Evolutionary conservation across 1,140 invertebrate species (phyloP), one percentile per base, ranked within the genome.

Genomic region (Pectinophora gossypiella): DNA sequence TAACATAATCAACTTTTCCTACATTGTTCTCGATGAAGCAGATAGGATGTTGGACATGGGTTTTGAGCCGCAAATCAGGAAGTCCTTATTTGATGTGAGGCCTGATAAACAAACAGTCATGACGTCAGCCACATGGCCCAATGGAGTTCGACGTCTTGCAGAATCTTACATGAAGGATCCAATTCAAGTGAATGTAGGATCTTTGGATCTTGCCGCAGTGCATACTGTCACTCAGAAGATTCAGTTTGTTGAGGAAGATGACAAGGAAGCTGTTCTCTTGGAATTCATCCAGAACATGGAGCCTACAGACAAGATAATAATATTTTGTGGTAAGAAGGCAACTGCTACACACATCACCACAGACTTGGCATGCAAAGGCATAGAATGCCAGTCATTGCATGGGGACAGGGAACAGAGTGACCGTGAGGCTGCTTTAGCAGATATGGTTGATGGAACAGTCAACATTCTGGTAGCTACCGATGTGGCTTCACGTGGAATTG

Each of bases 401-500:
- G 96, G 96, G n/a, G 94, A 95, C 68, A 90, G 95, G 51, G 96
- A 97, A 36, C 97, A 98, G 62, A 72, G 54, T 63, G 97, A 98
- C 71, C 88, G 97, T 42, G 96, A 98, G 77, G 92, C 92, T 76
- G 95, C 96, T 6, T 85, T 98, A 6, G 90, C 91, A 22, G 95
- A 97, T 61, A 92, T 98, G 52, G 93, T 93, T 67, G 89, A 87
- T 53, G 95, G 96, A 0, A 72, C 82, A 4, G 93, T 94, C 0
- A 89, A 89, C 22, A 95, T 98, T 59, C 88, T 98, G n/a, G 91
- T 98, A 16, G 97, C 97, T 2, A 98, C 97, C n/a, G 97, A 98
- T 90, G 94, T 98, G 13, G 97, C 96, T 0, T 96, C 95, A 20
- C 89, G 97, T 62, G 97, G 97, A 20, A 91, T 98, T 42, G 97